Conservation (phyloP, 2,888 invertebrate genomes). For the Phorcus lineatus region DNA sequence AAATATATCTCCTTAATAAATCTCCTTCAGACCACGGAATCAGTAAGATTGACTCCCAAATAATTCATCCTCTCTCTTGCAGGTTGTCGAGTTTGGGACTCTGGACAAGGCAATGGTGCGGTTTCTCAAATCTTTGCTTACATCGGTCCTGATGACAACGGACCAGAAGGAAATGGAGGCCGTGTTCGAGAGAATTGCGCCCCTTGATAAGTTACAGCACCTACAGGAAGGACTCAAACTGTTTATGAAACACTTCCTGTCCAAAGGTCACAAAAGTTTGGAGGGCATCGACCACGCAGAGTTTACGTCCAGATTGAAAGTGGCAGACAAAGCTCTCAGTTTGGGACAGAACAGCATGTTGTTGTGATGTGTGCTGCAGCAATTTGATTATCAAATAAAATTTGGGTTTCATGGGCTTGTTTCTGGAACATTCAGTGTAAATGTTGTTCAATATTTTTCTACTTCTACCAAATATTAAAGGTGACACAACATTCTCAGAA, state of each 20-base stretch:
- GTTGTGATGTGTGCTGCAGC: constrained; percentile 28
- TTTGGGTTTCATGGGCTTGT: neutral
- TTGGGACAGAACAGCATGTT: constrained; percentile 40
- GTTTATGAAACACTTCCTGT: constrained; percentile 90
- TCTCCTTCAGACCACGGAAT: too few relatives aligned
- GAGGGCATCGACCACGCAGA: constrained; percentile 24
- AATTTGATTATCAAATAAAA: neutral
- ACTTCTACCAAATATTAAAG: too few relatives aligned
- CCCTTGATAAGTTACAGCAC: constrained; percentile 82
- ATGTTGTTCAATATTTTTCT: too few relatives aligned
- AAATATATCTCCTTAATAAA: too few relatives aligned
- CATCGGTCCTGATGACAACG: constrained; percentile 83
- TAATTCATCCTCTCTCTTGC: constrained; percentile 37
- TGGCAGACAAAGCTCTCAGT: constrained; percentile 54
- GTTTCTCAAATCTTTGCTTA: constrained; percentile 86
- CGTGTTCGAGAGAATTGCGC: constrained; percentile 85
- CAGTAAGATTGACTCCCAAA: too few relatives aligned
- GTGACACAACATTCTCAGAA: too few relatives aligned
- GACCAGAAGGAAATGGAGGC: constrained; percentile 80
- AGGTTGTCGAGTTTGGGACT: constrained; percentile 91
- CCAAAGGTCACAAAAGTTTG: constrained; percentile 75
- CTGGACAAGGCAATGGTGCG: constrained; percentile 87
- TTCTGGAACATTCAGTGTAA: neutral
- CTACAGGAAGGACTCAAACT: constrained; percentile 89
- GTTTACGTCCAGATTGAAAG: constrained; percentile 49